Percentiles rank a stretch among this genome's conserved stretches.
These are phyloP conservation scores for Periophthalmus magnuspinnatus DNA, from an alignment of 2,797 vertebrate species.

Conservation along the genomic window DNA sequence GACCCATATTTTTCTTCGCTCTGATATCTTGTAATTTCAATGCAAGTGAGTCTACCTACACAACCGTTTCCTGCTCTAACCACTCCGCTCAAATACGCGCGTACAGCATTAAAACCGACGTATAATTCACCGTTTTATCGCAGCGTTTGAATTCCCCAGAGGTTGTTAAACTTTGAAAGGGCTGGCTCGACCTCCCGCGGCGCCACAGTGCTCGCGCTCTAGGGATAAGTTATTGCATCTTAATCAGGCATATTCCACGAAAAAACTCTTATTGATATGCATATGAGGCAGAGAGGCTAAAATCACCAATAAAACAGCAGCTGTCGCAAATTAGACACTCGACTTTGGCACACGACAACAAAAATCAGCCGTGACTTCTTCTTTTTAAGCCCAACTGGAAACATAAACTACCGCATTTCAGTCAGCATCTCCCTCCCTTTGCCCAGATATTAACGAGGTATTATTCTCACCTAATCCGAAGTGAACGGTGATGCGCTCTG, in stretches of 20 bases:
- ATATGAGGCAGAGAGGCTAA: slow-evolving; percentile 24
- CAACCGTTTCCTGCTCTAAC: not conserved
- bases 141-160: slow-evolving; percentile 17
- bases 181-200: slow-evolving; percentile 29
- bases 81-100: not conserved
- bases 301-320: slow-evolving; percentile 30
- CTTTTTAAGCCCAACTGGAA: slow-evolving; percentile 4
- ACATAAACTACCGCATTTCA: not conserved
- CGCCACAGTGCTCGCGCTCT: slow-evolving; percentile 3
- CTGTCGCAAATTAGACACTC: slow-evolving; percentile 21
- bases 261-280: slow-evolving; percentile 37
- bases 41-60: not conserved
- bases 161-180: slow-evolving; percentile 24
- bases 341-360: not conserved
- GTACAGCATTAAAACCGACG: not conserved
- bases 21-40: not conserved
- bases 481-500: slow-evolving; percentile 36
- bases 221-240: slow-evolving; percentile 25
- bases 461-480: slow-evolving; percentile 31
- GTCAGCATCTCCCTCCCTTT: not conserved
- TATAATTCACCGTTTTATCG: not conserved
- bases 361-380: slow-evolving; percentile 13
- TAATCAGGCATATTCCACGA: slow-evolving; percentile 8
- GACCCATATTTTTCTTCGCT: not conserved
- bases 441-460: slow-evolving; percentile 26